Evolutionary conservation across 1,140 invertebrate genomes (phyloP), one percentile per base, ranked within the genome.

Genomic region (Probaryconus sp.): DNA sequence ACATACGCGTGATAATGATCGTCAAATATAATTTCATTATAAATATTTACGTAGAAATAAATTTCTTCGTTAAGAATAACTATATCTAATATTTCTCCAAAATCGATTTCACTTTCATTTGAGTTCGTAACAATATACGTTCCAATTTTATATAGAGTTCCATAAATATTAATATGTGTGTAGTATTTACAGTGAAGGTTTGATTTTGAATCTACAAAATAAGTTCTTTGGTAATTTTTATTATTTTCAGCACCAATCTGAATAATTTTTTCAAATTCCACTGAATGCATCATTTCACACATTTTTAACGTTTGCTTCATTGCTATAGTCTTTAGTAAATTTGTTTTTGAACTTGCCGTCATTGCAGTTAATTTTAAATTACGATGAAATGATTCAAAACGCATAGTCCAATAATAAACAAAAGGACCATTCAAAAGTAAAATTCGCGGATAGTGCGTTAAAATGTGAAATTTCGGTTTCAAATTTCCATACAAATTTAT

Each of bases 1-100:
- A 24, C 7, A 24, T 7, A 24, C n/a, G 35, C 11, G 40, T 38
- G 35, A 38, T 17, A 38, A 10, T 38, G 35, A 38, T 38, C 7
- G 18, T 38, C 35, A 18, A 38, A 50, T 38, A 9, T 47, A 17
- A 63, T 40, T 50, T 63, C 43, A 7, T 63, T 18, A 30, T 31
- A 48, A 21, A 43, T 37, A 21, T 64, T 53, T 3, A 56, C 7
- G 21, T 50, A 40, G 24, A 51, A 64, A 50, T 21, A 31, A 64
- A 64, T 31, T 21, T 40, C 38, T 28, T n/a, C n/a, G 6, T 51
- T 6, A 14, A 26, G 16, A 31, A 18, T 17, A 2, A 43, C 40
- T 26, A 64, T 64, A 33, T 53, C 21, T 10, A 14, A 16, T 43
- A 64, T 53, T 30, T 64, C 20, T 9, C 60, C 45, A 43, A 64